These are phyloP conservation scores for Neoascia interrupta DNA, from an alignment of 2,888 invertebrate species.

Conservation along the genomic window DNA sequence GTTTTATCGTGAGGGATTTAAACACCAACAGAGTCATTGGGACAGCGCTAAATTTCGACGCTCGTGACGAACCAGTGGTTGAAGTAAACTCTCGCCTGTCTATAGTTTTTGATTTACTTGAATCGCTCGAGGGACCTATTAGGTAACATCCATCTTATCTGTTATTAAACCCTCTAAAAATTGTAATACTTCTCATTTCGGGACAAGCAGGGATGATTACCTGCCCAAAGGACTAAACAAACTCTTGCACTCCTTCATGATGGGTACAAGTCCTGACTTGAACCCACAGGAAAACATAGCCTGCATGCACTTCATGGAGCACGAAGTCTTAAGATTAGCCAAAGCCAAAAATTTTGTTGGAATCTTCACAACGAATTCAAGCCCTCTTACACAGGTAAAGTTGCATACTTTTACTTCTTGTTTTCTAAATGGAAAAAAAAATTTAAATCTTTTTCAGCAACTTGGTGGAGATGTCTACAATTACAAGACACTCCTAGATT, in stretches of 20 bases:
- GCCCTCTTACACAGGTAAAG: conserved; percentile 90
- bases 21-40: conserved; percentile 83
- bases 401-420: not conserved
- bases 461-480: conserved; percentile 88
- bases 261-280: conserved; percentile 87
- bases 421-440: not conserved
- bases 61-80: conserved; percentile 88
- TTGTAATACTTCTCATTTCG: too few species aligned
- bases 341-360: conserved; percentile 84
- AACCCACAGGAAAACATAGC: conserved; percentile 88
- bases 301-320: conserved; percentile 89
- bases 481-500: conserved; percentile 88
- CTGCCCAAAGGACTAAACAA: conserved; percentile 85
- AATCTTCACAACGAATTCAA: conserved; percentile 93
- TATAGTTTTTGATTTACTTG: conserved; percentile 89
- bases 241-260: conserved; percentile 92
- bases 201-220: conserved; percentile 81
- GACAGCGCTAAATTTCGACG: conserved; percentile 90
- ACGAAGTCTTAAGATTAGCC: conserved; percentile 86
- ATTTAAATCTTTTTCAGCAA: conserved; percentile 82
- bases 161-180: too few species aligned
- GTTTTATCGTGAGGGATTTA: conserved; percentile 84
- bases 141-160: conserved; percentile 80
- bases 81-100: conserved; percentile 84
- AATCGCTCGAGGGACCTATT: conserved; percentile 87